Base-by-base conservation (phyloP, 2,113 vertebrate species). In the Oncorhynchus mykiss region DNA sequence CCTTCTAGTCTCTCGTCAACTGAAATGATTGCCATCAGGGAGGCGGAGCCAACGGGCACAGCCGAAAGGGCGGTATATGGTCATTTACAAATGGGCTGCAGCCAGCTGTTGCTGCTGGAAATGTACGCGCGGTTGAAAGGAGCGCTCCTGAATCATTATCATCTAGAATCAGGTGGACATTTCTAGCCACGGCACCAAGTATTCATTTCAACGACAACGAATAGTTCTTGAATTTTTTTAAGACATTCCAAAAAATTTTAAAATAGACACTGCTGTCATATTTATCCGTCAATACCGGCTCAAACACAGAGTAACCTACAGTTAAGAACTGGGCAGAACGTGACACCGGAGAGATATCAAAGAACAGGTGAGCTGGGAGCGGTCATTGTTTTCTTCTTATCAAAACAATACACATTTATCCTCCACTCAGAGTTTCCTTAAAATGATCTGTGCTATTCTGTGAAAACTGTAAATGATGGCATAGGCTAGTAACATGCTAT, bases 11-110 rank as follows among this genome's bases (percentile, higher is more conserved):
- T 31, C 16, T n/a, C 29, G 29, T 68, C 31, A n/a, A n/a, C 20
- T 24, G 39, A 49, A 24, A 70, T 70, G 3, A 70, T 70, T 5
- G 11, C 68, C 49, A 29, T 57, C 25, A 49, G 25, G 70, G 48
- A 73, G 69, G 88, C 69, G 81, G 75, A 51, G 73, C 93, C 91
- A 93, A 91, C 91, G 51, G 51, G 77, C 70, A 24, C 25, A 12
- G 62, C 18, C 0, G 22, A 31, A 84, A 76, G 84, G 91, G 86
- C 83, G 87, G 82, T 51, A 62, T 77, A 70, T 71, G 85, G 67
- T 67, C 78, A 83, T 62, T 39, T 45, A 62, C 78, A 70, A 81
- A 78, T 69, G 80, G 83, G 82, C 78, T 70, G 76, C 54, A 75
- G 87, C 85, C 85, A 89, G 85, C 86, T 88, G 86, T 84, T 71